These are phyloP conservation scores for Meriones psammophilus DNA, from an alignment of 2,797 vertebrate species.

Conservation along the genomic window DNA sequence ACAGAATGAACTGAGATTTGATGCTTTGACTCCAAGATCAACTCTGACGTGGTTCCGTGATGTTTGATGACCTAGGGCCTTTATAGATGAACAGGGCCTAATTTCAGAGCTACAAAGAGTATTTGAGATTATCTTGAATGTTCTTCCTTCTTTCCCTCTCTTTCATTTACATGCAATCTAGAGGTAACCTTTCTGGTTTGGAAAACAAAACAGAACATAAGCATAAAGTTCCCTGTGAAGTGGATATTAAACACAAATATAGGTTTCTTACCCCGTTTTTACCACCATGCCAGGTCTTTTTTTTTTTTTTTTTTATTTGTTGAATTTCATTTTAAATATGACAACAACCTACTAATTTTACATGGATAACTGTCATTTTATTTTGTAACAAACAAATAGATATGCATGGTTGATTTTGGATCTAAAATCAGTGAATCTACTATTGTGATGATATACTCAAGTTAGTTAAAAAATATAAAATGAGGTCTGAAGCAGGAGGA, in stretches of 20 bases:
- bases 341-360: background rate
- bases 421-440: background rate
- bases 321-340: constrained; percentile 31
- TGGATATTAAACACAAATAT: background rate
- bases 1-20: background rate
- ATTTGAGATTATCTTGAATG: background rate
- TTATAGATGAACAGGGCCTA: background rate
- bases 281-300: background rate
- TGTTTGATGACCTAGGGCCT: background rate
- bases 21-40: constrained; percentile 27
- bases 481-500: background rate
- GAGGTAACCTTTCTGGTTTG: background rate
- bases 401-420: background rate
- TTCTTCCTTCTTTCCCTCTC: background rate
- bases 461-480: background rate
- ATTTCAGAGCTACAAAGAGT: background rate
- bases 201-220: constrained; percentile 31
- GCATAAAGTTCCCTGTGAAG: background rate
- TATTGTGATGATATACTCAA: background rate
- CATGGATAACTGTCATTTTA: background rate
- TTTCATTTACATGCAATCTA: background rate
- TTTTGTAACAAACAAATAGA: background rate
- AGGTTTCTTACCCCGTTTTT: background rate
- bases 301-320: too few species aligned
- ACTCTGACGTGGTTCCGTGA: background rate